phyloP scores from a whole-genome alignment of 2,113 vertebrate genomes.

The Misgurnus mizolepis region DNA sequence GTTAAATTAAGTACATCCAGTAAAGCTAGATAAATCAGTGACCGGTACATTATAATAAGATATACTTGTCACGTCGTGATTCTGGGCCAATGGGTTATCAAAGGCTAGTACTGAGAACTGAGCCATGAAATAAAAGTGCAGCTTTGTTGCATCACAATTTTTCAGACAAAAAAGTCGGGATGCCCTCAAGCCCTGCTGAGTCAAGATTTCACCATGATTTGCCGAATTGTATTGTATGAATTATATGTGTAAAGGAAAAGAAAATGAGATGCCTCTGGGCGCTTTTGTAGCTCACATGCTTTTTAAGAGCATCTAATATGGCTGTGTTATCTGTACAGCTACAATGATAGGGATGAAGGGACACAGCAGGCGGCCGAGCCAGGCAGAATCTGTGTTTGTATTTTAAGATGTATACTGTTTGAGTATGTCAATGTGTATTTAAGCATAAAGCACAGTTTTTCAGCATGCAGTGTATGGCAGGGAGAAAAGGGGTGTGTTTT shows the following conservation, averaged over 20 bases:
- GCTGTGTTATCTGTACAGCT: slow-evolving; percentile 28
- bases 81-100: slow-evolving; percentile 30
- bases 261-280: slow-evolving; percentile 2
- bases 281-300: neutral
- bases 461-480: slow-evolving; percentile 28
- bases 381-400: slow-evolving; percentile 31
- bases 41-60: neutral
- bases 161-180: slow-evolving; percentile 5
- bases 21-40: neutral
- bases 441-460: slow-evolving; percentile 22
- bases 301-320: slow-evolving; percentile 13
- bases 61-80: neutral
- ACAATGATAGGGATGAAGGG: slow-evolving; percentile 14
- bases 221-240: slow-evolving; percentile 28
- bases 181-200: slow-evolving; percentile 12
- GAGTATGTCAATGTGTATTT: slow-evolving; percentile 42
- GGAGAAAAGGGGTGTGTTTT: slow-evolving; percentile 21
- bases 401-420: slow-evolving; percentile 12
- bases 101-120: slow-evolving; percentile 16
- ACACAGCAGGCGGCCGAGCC: neutral
- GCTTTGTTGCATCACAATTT: slow-evolving; percentile 22
- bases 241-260: slow-evolving; percentile 1
- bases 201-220: slow-evolving; percentile 20
- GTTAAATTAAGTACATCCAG: neutral
- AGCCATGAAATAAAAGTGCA: slow-evolving; percentile 33